Base-by-base conservation (phyloP, 2,113 vertebrate species). In the Poecilia latipinna region DNA sequence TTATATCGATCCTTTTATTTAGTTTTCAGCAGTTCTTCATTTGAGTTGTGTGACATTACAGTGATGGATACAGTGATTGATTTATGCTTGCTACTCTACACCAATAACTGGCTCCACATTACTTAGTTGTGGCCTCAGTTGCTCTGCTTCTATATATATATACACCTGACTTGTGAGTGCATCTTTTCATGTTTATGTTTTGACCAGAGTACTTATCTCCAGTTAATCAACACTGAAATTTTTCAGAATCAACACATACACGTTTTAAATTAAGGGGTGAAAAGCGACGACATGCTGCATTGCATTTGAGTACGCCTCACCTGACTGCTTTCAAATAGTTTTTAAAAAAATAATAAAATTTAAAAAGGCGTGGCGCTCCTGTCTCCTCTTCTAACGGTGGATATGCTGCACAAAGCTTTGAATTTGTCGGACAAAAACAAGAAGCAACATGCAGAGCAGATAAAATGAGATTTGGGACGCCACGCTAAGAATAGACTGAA, bases 21-120 rank as follows among this genome's bases (percentile, higher is more conserved):
- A 8, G 57, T 12, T 74, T 72, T 80, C 65, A 26, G 61, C 15
- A 8, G 29, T 33, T 70, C 7, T 76, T 66, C 33, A 65, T 67
- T 67, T 4, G 22, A 77, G 39, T 61, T 75, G 63, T 76, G 70
- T 63, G 51, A 24, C 72, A 12, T 68, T 83, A 42, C 39, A 82
- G 54, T 8, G 28, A 77, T 81, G 69, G 77, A 79, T 82, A 42
- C 39, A 82, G 61, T 8, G 28, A 80, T 81, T 72, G 77, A 79
- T 80, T 86, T 82, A 63, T 74, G 54, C 37, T 31, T 4, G 72
- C 54, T 68, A 39, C 65, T 72, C 15, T 15, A 44, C 61, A 26
- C 64, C 35, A n/a, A 24, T 68, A 35, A 68, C 57, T 22, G 51
- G 51, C 76, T 73, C 19, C 48, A 77, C 26, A 60, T 22, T 42